Evolutionary conservation across 2,797 vertebrate species (phyloP).

Genomic region (Alosa sapidissima): DNA sequence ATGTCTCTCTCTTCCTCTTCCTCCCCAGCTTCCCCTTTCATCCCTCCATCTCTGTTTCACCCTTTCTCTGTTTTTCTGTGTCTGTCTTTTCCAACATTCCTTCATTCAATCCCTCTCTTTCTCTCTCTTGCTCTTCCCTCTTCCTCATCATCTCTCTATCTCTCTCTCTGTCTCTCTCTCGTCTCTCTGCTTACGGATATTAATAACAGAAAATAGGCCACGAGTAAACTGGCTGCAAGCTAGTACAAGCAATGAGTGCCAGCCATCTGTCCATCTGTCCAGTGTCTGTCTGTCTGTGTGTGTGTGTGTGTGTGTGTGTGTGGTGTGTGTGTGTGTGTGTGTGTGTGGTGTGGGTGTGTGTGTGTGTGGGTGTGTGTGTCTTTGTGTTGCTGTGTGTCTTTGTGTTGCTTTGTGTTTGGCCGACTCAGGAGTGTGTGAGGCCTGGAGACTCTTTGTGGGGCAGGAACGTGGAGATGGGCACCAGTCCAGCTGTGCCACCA

Average conservation of each 20-base stretch:
- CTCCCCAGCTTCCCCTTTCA: background rate
- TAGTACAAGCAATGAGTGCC: background rate
- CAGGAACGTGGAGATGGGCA: background rate
- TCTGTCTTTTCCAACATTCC: too few relatives aligned
- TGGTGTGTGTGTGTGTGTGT: background rate
- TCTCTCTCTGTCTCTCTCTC: background rate
- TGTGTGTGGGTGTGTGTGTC: background rate
- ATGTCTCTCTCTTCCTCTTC: background rate
- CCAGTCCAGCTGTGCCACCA: background rate
- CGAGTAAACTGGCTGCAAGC: background rate
- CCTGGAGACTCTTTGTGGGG: background rate
- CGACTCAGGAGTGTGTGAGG: too few relatives aligned
- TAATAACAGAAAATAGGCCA: slow-evolving; percentile 19
- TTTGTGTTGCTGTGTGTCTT: too few relatives aligned
- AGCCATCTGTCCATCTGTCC: background rate
- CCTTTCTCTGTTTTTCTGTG: background rate
- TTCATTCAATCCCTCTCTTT: background rate
- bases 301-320: background rate
- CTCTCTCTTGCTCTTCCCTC: too few relatives aligned
- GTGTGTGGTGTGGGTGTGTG: background rate
- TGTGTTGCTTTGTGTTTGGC: too few relatives aligned
- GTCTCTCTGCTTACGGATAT: background rate
- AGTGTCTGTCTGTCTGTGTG: slow-evolving; percentile 11
- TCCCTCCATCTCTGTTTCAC: background rate
- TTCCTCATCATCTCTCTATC: background rate